Base-by-base conservation (phyloP, 1,140 invertebrate species). In the Drosophila fuyamai region DNA sequence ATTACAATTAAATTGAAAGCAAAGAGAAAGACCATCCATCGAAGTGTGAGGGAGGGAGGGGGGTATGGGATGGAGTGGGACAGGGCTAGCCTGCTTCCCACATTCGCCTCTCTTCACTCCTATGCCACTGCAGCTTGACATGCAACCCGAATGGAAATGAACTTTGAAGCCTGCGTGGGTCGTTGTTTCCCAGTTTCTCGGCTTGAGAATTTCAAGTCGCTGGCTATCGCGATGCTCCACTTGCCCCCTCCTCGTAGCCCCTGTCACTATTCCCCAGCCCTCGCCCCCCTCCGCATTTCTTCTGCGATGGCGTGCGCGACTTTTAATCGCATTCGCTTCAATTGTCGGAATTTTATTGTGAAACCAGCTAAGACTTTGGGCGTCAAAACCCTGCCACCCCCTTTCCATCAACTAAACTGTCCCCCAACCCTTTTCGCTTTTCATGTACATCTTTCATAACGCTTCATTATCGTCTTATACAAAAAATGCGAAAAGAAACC, bases 1-100 rank as follows among this genome's bases (percentile, higher is more conserved):
- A 86, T 83, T 86, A 89, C 83, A 86, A 88, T 86, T 86, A 86
- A 86, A 89, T 86, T 86, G 79, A 86, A 86, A 89, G 80, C 83
- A 79, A 48, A 71, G 68, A 72, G 68, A 72, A 72, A 72, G 68
- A 72, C 65, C 36, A 36, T 29, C 9, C 44, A 57, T 9, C 29
- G 58, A 36, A n/a, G 48, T 51, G 48, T 29, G 48, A 35, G 48
- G 4, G 16, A 50, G 48, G n/a, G 48, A 51, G 48, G 35, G n/a
- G 48, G 48, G 13, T 10, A 10, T 51, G n/a, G 29, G 9, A 35
- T 10, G 48, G 48, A 62, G 12, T 13, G 58, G 14, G 55, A 58
- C 56, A 53, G 51, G 16, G 36, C 50, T 14, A 80, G 77, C 54
- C 60, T 53, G 62, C 56, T 62, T 67, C 66, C 43, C 78, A 50